Conservation (phyloP, 1,140 invertebrate genomes). For the Oscheius sp. region DNA sequence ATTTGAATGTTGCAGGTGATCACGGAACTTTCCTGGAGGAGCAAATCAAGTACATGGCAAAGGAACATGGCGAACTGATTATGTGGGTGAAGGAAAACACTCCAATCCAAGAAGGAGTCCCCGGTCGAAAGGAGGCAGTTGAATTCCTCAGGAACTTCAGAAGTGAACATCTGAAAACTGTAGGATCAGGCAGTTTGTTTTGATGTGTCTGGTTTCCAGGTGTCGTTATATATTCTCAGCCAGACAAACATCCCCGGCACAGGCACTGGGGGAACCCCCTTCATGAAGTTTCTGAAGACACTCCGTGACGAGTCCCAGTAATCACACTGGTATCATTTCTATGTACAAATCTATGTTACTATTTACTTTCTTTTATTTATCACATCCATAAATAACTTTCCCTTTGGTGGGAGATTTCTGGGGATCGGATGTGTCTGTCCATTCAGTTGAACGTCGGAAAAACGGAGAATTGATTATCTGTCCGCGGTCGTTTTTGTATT, state of each 20-base stretch:
- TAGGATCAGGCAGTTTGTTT: not conserved
- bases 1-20: not conserved
- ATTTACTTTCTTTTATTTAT: too few species aligned
- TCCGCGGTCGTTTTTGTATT: too few species aligned
- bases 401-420: too few species aligned
- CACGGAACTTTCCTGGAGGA: not conserved
- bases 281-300: conserved; percentile 12
- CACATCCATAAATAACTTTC: too few species aligned
- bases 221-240: conserved; percentile 3
- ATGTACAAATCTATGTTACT: too few species aligned
- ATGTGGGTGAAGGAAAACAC: not conserved
- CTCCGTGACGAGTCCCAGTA: conserved; percentile 13
- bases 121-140: not conserved
- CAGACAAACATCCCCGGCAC: not conserved
- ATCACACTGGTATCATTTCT: too few species aligned
- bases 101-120: not conserved
- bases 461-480: too few species aligned
- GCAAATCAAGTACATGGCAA: not conserved
- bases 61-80: conserved; percentile 1
- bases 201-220: conserved; percentile 1
- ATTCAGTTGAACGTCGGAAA: too few species aligned
- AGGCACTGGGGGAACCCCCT: conserved; percentile 7
- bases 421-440: too few species aligned
- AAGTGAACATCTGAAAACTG: not conserved
- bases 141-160: not conserved